Evolutionary conservation across 1,140 invertebrate genomes (phyloP).

Genomic region (Paralvinella palmiformis): DNA sequence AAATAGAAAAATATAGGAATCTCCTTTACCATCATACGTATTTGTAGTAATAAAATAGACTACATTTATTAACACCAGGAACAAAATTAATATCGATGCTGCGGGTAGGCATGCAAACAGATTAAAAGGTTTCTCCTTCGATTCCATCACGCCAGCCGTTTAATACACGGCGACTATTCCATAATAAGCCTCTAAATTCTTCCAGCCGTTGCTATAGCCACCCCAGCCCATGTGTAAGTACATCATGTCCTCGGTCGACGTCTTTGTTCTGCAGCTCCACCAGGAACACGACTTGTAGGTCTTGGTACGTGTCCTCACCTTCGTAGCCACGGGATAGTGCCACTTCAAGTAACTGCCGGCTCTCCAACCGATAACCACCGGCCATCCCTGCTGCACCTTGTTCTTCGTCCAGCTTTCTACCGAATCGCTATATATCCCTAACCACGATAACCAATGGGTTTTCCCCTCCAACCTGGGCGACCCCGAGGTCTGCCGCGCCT

Average conservation of each 20-base stretch:
- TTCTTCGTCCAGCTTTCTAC: neutral
- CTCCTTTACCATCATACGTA: no score
- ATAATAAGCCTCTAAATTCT: neutral
- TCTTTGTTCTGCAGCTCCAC: neutral
- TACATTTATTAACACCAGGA: no score
- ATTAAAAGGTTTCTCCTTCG: no score
- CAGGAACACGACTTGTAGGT: constrained; percentile 7
- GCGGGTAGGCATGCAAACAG: no score
- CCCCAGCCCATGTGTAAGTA: neutral
- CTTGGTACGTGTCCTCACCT: constrained; percentile 10
- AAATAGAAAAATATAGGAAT: no score
- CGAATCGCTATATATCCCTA: no score
- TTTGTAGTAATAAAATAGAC: no score
- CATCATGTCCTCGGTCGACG: neutral
- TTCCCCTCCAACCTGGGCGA: no score
- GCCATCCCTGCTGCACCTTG: neutral
- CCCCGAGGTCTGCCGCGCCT: no score
- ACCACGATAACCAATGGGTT: no score
- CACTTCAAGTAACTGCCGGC: neutral
- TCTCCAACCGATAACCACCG: neutral
- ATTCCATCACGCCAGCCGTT: no score
- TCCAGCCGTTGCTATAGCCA: neutral
- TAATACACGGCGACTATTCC: neutral
- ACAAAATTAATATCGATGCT: no score
- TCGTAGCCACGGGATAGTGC: constrained; percentile 23